Conservation (phyloP, 1,140 invertebrate genomes). For the Leguminivora glycinivorella region DNA sequence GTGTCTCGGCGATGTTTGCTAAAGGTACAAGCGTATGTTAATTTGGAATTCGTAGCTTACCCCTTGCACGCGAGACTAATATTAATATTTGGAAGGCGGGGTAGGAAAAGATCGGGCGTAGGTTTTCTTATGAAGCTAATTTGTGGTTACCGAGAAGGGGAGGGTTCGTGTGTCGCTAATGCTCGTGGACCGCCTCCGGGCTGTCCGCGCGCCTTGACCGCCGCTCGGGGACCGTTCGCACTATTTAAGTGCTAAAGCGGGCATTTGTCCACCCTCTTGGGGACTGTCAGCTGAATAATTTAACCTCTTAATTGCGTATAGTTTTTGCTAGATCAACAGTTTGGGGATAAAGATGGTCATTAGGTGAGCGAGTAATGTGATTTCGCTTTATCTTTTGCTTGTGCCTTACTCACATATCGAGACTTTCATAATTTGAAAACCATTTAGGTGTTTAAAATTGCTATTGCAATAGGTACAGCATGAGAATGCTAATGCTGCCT, state of each 20-base stretch:
- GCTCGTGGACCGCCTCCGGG: constrained; percentile 62
- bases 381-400: neutral
- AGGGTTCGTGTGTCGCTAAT: constrained; percentile 59
- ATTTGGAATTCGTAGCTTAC: constrained; percentile 65
- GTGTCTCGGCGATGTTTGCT: constrained; percentile 73
- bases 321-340: constrained; percentile 38
- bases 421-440: neutral
- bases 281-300: constrained; percentile 68
- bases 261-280: constrained; percentile 66
- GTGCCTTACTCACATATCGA: neutral
- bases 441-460: too few relatives aligned
- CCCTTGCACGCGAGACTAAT: constrained; percentile 56
- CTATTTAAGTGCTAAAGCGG: constrained; percentile 75
- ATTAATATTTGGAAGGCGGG: constrained; percentile 65
- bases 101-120: constrained; percentile 44
- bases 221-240: constrained; percentile 55
- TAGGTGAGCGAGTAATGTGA: neutral
- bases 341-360: constrained; percentile 28
- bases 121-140: constrained; percentile 65
- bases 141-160: constrained; percentile 71
- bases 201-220: constrained; percentile 62
- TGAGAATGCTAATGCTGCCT: too few relatives aligned
- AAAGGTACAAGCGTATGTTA: constrained; percentile 72
- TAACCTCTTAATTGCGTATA: constrained; percentile 66
- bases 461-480: too few relatives aligned